Percentiles rank a stretch among this genome's conserved stretches.
These are phyloP conservation scores for Archips xylosteana DNA, from an alignment of 2,888 invertebrate species.

Conservation along the genomic window DNA sequence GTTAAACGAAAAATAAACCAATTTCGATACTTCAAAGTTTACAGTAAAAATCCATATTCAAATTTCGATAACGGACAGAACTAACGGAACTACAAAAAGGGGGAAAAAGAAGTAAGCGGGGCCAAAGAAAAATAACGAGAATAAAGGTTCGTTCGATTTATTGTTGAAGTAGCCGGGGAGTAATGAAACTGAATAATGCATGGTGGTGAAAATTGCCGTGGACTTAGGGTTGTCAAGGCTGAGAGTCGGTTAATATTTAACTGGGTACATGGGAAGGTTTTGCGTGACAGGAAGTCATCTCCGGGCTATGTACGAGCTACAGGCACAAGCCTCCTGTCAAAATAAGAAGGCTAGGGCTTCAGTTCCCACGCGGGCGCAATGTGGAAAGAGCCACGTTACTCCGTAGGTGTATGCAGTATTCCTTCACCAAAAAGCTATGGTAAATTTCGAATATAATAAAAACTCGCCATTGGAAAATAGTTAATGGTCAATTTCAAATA, in stretches of 20 bases:
- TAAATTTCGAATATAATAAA: too few relatives aligned
- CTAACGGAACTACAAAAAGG: conserved; percentile 3
- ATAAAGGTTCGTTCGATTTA: conserved; percentile 79
- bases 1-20: neutral
- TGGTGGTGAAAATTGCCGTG: conserved; percentile 73
- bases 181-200: conserved; percentile 85
- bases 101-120: conserved; percentile 9
- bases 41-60: conserved; percentile 3
- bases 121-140: conserved; percentile 52
- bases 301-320: too few relatives aligned
- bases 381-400: too few relatives aligned
- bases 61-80: neutral
- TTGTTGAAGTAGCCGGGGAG: conserved; percentile 77
- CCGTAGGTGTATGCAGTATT: too few relatives aligned
- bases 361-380: too few relatives aligned
- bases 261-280: neutral
- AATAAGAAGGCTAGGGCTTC: too few relatives aligned
- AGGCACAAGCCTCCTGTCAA: too few relatives aligned
- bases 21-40: neutral
- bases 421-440: too few relatives aligned
- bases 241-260: conserved; percentile 21
- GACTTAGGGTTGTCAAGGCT: conserved; percentile 60
- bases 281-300: neutral
- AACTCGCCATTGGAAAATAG: too few relatives aligned
- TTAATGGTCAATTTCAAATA: too few relatives aligned